phyloP scores from a whole-genome alignment of 2,888 invertebrate species.

The Drosophila robusta region DNA sequence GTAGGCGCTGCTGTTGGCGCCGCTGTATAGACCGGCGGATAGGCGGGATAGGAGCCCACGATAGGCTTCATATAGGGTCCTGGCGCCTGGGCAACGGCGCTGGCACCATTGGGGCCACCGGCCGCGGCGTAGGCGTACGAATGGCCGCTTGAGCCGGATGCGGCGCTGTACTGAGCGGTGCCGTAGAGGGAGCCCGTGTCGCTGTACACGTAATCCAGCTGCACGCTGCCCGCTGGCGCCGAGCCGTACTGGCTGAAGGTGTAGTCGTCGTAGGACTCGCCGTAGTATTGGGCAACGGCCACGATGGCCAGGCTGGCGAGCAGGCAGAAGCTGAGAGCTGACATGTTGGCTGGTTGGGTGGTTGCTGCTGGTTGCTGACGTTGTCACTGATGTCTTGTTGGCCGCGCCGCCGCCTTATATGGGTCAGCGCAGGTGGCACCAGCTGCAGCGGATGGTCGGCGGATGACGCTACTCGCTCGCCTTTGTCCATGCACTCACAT shows the following conservation, averaged over 20 bases:
- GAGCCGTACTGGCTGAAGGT: slow-evolving; percentile 2
- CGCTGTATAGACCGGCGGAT: neutral
- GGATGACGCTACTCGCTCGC: slow-evolving; percentile 12
- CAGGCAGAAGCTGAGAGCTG: slow-evolving; percentile 24
- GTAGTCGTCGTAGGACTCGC: slow-evolving; percentile 27
- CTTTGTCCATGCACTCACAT: slow-evolving; percentile 6
- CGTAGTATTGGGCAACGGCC: slow-evolving; percentile 41
- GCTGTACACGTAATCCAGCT: slow-evolving; percentile 22
- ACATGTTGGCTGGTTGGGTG: slow-evolving; percentile 17
- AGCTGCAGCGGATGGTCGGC: neutral
- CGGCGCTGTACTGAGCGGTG: neutral
- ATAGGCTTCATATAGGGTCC: slow-evolving; percentile 14
- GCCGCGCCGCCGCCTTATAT: slow-evolving; percentile 27
- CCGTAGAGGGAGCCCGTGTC: slow-evolving; percentile 4
- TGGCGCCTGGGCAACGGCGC: slow-evolving; percentile 49
- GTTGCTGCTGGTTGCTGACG: slow-evolving; percentile 8
- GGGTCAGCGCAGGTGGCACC: neutral
- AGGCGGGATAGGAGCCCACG: neutral
- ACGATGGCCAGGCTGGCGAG: slow-evolving; percentile 30
- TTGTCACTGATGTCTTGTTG: slow-evolving; percentile 34
- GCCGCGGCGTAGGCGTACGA: slow-evolving; percentile 45
- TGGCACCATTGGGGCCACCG: slow-evolving; percentile 42
- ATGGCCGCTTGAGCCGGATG: neutral
- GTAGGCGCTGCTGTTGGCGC: neutral
- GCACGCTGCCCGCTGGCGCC: neutral